Evolutionary conservation across 2,797 vertebrate species (phyloP), one percentile per base, ranked within the genome.

Genomic region (Cyprinella venusta): DNA sequence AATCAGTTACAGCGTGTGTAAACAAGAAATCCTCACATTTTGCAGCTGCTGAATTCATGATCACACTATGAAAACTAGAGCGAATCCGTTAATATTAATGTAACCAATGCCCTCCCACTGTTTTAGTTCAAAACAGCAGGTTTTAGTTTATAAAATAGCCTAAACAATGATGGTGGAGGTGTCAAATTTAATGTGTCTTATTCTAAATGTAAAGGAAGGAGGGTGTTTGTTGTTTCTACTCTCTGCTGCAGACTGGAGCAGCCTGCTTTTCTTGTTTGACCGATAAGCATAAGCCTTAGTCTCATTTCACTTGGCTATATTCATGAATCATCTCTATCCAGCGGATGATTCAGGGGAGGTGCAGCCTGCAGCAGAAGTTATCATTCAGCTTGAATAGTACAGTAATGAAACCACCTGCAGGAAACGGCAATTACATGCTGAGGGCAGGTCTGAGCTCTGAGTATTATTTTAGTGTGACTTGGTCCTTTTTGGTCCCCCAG

Each of bases 221-320:
- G 61, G 70, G 63, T 10, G 52, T 68, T 59, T 50, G 65, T 76
- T 79, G 59, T 78, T 74, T 56, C 13, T 80, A 63, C 40, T 15
- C 9, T 50, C 15, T 38, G 50, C 36, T 45, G 6, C 9, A 52
- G 77, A 81, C 69, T 45, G 77, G 64, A 26, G 33, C 72, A 78
- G 80, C 86, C 84, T 84, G 87, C 81, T 87, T 85, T 87, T 88
- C 87, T 79, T 21, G 87, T 87, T 88, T 50, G 59, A 45, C 75
- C 1, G 76, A 79, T 70, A 63, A 68, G 36, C 18, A 4, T 38
- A 52, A 81, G 48, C 50, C 74, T 75, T 9, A 33, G 63, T 33
- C 19, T 24, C 33, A 2, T 82, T 67, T 81, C 12, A 33, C 18
- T 19, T 65, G 61, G 36, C 8, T 78, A 45, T 79, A n/a, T 61